Base-by-base conservation (phyloP, 2,113 vertebrate genomes). In the Piaya cayana region DNA sequence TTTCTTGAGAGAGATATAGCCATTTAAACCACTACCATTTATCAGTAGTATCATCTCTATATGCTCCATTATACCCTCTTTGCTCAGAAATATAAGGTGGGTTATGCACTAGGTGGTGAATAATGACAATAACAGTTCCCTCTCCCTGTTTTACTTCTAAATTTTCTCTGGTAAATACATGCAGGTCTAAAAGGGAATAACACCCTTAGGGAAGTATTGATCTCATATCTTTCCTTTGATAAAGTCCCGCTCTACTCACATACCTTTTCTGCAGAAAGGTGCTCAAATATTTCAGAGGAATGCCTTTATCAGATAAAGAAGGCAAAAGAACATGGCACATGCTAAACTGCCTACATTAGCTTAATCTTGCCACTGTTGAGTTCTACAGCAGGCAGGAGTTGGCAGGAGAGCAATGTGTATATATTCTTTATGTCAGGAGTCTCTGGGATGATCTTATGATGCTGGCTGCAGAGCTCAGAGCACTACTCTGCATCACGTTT, bases 381-480 rank as follows among this genome's bases (percentile, higher is more conserved):
- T 34, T 64, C n/a, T 37, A 22, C 32, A 78, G 34, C 39, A 90
- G 50, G 39, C 65, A 58, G 16, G 45, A 69, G 27, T 77, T 65
- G n/a, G 27, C 5, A 50, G 15, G 9, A 26, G 36, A 82, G 20
- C 12, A 64, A 9, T 6, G 8, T 77, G 26, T 56, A 6, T 63
- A 3, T 14, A 6, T 26, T 77, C 20, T 15, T 34, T 22, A 49
- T 60, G 34, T 72, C 52, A 59, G 42, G 20, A 78, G 7, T 23
- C 19, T 65, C 6, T 7, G 25, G 27, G 45, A 45, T 49, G 39
- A 15, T 80, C 26, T 52, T 23, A 0, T 29, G 9, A 0, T 29
- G 9, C 30, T 4, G 2, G 39, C 53, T 85, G 67, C 39, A 85
- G 37, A 86, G 11, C 0, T 0, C 6, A 21, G 53, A 14, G 23